A percentile compares a stretch with the other conserved stretches of the same genome.
Conservation (phyloP, 2,888 invertebrate species). For the Drosophila paranaensis region DNA sequence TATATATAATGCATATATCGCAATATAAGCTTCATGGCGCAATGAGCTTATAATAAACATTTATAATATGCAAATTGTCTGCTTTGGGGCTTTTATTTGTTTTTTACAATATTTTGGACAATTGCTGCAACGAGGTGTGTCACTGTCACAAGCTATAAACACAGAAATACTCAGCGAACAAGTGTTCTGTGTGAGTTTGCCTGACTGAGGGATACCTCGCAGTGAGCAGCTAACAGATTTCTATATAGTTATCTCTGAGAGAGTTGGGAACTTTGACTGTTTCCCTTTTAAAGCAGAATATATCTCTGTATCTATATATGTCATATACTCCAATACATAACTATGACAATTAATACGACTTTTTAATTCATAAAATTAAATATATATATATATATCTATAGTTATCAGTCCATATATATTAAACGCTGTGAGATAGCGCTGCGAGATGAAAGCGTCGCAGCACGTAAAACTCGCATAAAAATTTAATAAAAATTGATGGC, state of each 20-base stretch:
- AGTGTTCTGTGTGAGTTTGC: neutral
- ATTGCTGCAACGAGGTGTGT: slow-evolving; percentile 46
- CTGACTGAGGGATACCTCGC: neutral
- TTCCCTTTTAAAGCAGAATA: too few relatives aligned
- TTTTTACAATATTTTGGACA: slow-evolving; percentile 19
- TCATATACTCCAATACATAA: neutral
- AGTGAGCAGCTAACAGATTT: neutral
- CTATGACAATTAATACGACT: neutral
- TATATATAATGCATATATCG: slow-evolving; percentile 23
- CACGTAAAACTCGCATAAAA: slow-evolving; percentile 55
- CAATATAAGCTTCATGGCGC: slow-evolving; percentile 58
- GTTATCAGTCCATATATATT: slow-evolving; percentile 6
- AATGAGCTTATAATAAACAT: slow-evolving; percentile 46
- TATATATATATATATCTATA: slow-evolving; percentile 5
- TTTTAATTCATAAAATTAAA: slow-evolving; percentile 1
- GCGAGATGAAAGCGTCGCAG: slow-evolving; percentile 45
- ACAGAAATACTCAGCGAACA: slow-evolving; percentile 1
- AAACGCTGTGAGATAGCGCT: slow-evolving; percentile 27
- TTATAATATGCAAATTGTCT: slow-evolving; percentile 54
- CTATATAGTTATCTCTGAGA: too few relatives aligned
- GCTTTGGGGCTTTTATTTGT: slow-evolving; percentile 1
- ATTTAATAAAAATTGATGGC: slow-evolving; percentile 57
- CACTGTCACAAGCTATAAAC: slow-evolving; percentile 27
- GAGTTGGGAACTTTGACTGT: too few relatives aligned
- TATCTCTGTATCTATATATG: too few relatives aligned